Base-by-base conservation (phyloP, 23 tunicate genomes). In the Pegea sp. region DNA sequence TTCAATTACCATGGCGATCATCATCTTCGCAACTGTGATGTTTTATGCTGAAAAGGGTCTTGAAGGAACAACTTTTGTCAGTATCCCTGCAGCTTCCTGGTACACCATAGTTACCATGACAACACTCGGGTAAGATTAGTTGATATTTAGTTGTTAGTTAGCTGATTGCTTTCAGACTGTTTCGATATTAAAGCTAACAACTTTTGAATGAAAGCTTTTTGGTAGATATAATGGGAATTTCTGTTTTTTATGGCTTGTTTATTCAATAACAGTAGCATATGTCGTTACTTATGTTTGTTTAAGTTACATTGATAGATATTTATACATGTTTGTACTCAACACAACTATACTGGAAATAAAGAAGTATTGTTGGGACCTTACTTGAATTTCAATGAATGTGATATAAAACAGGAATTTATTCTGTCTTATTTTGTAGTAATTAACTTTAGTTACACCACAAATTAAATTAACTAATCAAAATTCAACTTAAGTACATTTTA, bases 11-110 rank as follows among this genome's bases (percentile, higher is more conserved):
- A 89, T 89, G 98, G 98, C 98, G 13, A 60, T 89, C 42, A 89
- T 89, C 43, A 89, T 89, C n/a, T 89, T 89, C 58, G 98, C 98
- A 16, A 89, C 98, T 23, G 98, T 89, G 46, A 89, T 89, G 98
- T 89, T 64, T 61, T 89, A 89, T 53, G 81, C 89, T 32, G 98
- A 89, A 64, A 89, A 78, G 57, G 98, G 98, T 1, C 25, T 69
- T 38, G 63, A 53, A 18, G 71, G 64, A 2, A 89, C 91, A 3
- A 66, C 65, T 2, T 89, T 89, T 44, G 74, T 76, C 29, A 70
- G 81, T 71, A 89, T 89, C 22, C 98, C 98, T 0, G 59, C 54
- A 4, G 80, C 98, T 7, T 77, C 63, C 56, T 89, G 98, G 98
- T 89, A 89, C 63, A 89, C 98, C 63, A 71, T 89, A 16, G 98